phyloP scores from a whole-genome alignment of 2,888 invertebrate genomes.

The Hemaris fuciformis region DNA sequence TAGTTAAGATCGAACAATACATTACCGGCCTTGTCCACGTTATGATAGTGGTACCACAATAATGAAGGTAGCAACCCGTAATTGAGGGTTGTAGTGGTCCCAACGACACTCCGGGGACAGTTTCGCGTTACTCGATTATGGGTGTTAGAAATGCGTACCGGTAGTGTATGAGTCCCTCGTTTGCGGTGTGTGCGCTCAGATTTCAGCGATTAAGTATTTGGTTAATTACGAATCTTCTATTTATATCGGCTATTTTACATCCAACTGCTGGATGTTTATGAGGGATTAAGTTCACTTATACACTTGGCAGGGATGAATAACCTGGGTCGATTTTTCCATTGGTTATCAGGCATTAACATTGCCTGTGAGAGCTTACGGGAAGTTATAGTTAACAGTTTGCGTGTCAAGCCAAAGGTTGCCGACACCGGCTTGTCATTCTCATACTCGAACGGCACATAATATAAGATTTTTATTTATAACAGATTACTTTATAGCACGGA shows the following conservation, averaged over 20 bases:
- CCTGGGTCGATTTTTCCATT: too few relatives aligned
- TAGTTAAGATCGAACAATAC: neutral
- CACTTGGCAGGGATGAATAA: too few relatives aligned
- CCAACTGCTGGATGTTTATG: too few relatives aligned
- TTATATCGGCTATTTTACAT: neutral
- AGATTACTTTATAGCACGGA: too few relatives aligned
- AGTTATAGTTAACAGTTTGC: too few relatives aligned
- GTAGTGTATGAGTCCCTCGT: neutral
- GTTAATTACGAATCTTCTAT: neutral
- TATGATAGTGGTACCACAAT: neutral
- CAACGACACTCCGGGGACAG: slow-evolving; percentile 1
- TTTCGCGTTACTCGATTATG: neutral
- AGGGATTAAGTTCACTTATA: too few relatives aligned
- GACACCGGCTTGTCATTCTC: too few relatives aligned
- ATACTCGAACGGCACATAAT: too few relatives aligned
- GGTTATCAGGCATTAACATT: too few relatives aligned
- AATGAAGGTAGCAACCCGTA: slow-evolving; percentile 1
- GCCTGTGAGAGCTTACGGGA: too few relatives aligned
- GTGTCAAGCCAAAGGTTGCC: too few relatives aligned
- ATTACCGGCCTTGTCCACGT: neutral
- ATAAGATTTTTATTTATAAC: too few relatives aligned
- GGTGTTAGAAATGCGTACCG: neutral
- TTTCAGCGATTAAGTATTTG: neutral
- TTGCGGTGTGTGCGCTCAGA: neutral
- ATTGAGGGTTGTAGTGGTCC: neutral